phyloP scores from a whole-genome alignment of 2,797 vertebrate genomes.

The Anolis apletophallus region DNA sequence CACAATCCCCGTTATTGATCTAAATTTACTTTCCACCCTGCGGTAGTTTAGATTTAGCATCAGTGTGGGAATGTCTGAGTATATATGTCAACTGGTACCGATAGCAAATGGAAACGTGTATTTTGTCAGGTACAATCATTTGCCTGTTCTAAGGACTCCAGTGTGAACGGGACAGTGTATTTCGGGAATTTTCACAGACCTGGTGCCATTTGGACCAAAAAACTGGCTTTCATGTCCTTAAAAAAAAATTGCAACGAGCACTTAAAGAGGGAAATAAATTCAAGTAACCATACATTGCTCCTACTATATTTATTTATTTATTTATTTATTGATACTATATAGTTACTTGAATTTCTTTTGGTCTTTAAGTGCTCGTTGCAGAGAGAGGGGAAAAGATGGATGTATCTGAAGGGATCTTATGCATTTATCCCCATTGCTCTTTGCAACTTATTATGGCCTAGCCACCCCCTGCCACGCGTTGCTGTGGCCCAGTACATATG shows the following conservation, averaged over 20 bases:
- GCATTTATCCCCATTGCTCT: not conserved
- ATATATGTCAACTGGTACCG: not conserved
- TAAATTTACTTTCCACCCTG: not conserved
- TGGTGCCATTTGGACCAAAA: not conserved
- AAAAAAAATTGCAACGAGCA: too few species aligned
- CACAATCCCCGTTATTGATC: not conserved
- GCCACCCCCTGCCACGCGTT: too few species aligned
- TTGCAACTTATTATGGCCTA: not conserved
- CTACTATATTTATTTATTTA: too few species aligned
- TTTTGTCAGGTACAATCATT: not conserved
- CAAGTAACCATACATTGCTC: too few species aligned
- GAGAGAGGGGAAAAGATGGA: too few species aligned
- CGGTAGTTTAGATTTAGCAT: not conserved
- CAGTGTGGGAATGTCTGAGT: not conserved
- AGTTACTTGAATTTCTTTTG: not conserved
- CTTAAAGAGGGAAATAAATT: too few species aligned
- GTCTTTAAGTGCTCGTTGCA: not conserved
- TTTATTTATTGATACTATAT: too few species aligned
- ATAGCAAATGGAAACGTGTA: not conserved
- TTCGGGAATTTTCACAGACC: not conserved
- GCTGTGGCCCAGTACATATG: too few species aligned
- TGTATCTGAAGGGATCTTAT: not conserved
- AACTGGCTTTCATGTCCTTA: not conserved
- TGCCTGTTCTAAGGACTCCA: not conserved
- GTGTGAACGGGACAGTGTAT: not conserved